These are phyloP conservation scores for Anguilla obscura DNA, from an alignment of 2,797 vertebrate species.

Conservation along the genomic window DNA sequence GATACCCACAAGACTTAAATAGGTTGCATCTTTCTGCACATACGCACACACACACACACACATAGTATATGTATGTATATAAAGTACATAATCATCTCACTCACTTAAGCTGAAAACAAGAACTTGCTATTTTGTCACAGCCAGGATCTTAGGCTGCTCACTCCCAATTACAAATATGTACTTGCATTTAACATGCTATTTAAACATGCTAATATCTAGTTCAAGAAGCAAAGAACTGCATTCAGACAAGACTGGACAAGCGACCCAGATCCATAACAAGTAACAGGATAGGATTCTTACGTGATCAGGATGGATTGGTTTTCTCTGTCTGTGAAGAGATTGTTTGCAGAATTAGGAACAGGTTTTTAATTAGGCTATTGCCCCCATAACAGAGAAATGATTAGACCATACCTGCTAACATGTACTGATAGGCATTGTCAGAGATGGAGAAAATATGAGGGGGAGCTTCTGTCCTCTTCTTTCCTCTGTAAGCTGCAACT, in stretches of 20 bases:
- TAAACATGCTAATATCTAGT: not conserved
- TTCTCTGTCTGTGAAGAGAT: conserved; percentile 1
- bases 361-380: not conserved
- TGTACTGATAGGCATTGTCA: conserved; percentile 85
- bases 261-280: too few relatives aligned
- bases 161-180: too few relatives aligned
- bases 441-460: conserved; percentile 92
- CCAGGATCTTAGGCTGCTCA: too few relatives aligned
- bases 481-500: conserved; percentile 80
- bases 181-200: not conserved
- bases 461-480: conserved; percentile 83
- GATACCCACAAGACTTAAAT: too few relatives aligned
- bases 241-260: not conserved
- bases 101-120: conserved; percentile 48
- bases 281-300: not conserved
- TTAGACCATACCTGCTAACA: conserved; percentile 62
- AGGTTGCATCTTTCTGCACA: too few relatives aligned
- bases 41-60: too few relatives aligned
- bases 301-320: conserved; percentile 19
- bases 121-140: not conserved
- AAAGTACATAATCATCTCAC: too few relatives aligned
- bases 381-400: not conserved
- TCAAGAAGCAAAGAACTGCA: not conserved
- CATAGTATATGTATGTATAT: too few relatives aligned
- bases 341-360: not conserved